Conservation (phyloP, 1,140 invertebrate species). For the Drosophila pallidifrons region DNA sequence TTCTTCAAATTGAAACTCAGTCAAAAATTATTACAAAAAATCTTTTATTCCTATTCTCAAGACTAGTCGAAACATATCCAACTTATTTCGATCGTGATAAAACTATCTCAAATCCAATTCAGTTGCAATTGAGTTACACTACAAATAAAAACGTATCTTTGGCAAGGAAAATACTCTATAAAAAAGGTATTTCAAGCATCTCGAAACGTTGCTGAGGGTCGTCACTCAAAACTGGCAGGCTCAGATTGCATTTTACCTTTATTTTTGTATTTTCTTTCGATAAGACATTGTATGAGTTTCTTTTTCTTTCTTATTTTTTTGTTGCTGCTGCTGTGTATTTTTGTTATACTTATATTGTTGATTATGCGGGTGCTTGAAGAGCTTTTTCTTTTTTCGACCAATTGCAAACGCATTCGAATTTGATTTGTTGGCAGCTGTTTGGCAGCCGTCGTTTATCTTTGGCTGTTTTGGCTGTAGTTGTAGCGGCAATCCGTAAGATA, state of each 20-base stretch:
- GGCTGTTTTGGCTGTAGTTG: background rate
- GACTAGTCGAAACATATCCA: background rate
- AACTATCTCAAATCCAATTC: background rate
- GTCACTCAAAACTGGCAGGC: constrained; percentile 4
- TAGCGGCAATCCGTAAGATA: constrained; percentile 7
- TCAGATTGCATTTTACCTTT: constrained; percentile 29
- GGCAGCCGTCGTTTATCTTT: constrained; percentile 41
- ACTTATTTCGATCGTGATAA: background rate
- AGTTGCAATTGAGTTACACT: background rate
- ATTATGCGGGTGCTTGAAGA: constrained; percentile 27
- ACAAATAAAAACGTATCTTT: background rate
- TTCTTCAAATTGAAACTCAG: no score
- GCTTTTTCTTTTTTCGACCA: constrained; percentile 43
- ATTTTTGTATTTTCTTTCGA: background rate
- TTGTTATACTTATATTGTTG: constrained; percentile 2
- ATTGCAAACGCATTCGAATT: constrained; percentile 75
- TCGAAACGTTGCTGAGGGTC: constrained; percentile 19
- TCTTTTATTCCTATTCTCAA: no score
- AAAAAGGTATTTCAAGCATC: background rate
- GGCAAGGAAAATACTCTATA: background rate
- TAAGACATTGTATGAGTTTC: background rate
- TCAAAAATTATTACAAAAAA: no score
- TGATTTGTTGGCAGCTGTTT: constrained; percentile 76
- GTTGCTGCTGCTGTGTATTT: background rate
- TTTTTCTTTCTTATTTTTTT: background rate